Percentiles rank a stretch among this genome's conserved stretches.
Conservation (phyloP, 2,888 invertebrate genomes). For the Crioceris asparagi region DNA sequence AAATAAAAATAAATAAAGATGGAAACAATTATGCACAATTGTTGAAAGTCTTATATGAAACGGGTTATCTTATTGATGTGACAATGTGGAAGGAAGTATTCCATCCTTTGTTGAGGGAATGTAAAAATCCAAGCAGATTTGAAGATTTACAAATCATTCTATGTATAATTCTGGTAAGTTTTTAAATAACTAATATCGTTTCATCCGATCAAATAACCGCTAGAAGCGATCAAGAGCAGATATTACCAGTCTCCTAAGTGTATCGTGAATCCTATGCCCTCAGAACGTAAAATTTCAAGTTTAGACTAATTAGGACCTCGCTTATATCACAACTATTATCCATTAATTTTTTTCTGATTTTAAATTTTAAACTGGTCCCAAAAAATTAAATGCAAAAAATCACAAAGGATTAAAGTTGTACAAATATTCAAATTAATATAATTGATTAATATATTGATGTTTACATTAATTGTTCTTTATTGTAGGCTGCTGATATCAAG, state of each 20-base stretch:
- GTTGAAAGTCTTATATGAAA: conserved; percentile 22
- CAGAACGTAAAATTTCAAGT: too few relatives aligned
- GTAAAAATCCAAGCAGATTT: conserved; percentile 5
- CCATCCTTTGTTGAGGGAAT: conserved; percentile 11
- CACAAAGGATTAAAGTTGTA: too few relatives aligned
- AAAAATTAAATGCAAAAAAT: too few relatives aligned
- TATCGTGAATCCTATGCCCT: too few relatives aligned
- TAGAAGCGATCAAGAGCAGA: too few relatives aligned
- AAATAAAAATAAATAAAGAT: conserved; percentile 21
- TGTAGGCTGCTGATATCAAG: conserved; percentile 14
- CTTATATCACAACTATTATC: too few relatives aligned
- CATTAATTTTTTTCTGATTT: too few relatives aligned
- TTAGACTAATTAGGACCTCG: too few relatives aligned
- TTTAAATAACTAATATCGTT: not conserved
- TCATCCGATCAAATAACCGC: too few relatives aligned
- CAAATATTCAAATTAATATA: too few relatives aligned
- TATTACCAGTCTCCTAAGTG: too few relatives aligned
- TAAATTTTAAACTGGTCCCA: too few relatives aligned
- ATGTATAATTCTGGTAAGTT: conserved; percentile 14
- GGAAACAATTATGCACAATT: conserved; percentile 22
- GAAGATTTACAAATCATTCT: conserved; percentile 11
- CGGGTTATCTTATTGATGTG: conserved; percentile 19
- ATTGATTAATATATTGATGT: conserved; percentile 5
- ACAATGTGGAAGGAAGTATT: conserved; percentile 15
- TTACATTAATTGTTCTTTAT: conserved; percentile 3